Percentiles rank a stretch among this genome's conserved stretches.
Conservation (phyloP, 1,140 invertebrate species). For the Camponotus vicinus region DNA sequence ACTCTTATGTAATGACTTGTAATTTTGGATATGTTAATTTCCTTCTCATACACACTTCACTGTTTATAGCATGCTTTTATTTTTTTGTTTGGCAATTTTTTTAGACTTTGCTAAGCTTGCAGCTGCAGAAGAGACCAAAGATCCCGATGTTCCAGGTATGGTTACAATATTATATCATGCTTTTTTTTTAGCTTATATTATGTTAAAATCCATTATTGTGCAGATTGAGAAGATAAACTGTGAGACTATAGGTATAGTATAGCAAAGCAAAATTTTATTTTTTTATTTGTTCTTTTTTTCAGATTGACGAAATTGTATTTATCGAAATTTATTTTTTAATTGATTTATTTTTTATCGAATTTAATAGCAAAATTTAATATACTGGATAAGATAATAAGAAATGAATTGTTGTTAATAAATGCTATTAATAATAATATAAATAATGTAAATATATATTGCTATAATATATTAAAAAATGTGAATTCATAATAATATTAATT, state of each 20-base stretch:
- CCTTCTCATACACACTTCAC: slow-evolving; percentile 59
- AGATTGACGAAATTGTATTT: slow-evolving; percentile 30
- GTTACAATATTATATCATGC: slow-evolving; percentile 33
- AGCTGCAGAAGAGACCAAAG: slow-evolving; percentile 81
- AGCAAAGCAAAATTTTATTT: slow-evolving; percentile 14
- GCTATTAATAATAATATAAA: slow-evolving; percentile 37
- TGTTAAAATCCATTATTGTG: slow-evolving; percentile 31
- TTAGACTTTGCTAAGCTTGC: slow-evolving; percentile 86
- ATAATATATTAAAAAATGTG: slow-evolving; percentile 24
- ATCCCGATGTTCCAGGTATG: slow-evolving; percentile 82
- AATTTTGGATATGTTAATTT: slow-evolving; percentile 62
- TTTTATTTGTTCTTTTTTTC: slow-evolving; percentile 28
- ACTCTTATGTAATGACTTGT: slow-evolving; percentile 21
- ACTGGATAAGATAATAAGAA: neutral
- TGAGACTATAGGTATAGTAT: slow-evolving; percentile 36
- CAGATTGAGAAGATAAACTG: slow-evolving; percentile 1
- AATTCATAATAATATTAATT: slow-evolving; percentile 26
- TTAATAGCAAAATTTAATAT: neutral
- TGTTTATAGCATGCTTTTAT: slow-evolving; percentile 84
- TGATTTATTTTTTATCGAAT: slow-evolving; percentile 16
- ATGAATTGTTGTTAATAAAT: slow-evolving; percentile 6
- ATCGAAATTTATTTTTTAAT: slow-evolving; percentile 13
- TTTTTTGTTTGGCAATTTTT: slow-evolving; percentile 84
- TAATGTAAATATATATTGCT: neutral
- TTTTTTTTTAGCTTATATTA: slow-evolving; percentile 11